These are phyloP conservation scores for Chorisops tibialis DNA, from an alignment of 2,888 invertebrate species.

Conservation along the genomic window DNA sequence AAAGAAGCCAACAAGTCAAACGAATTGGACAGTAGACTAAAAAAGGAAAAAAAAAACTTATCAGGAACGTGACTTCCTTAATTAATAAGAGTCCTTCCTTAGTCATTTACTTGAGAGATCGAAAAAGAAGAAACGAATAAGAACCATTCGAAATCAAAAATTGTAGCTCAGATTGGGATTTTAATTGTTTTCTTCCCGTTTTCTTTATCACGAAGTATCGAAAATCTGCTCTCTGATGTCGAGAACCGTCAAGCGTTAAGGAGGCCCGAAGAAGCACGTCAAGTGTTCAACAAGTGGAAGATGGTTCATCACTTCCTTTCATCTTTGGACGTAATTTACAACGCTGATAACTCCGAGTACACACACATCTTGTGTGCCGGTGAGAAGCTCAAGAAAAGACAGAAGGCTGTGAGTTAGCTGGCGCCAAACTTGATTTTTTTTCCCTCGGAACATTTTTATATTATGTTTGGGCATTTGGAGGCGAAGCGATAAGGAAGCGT, in stretches of 20 bases:
- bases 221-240: no score
- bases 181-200: no score
- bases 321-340: slow-evolving; percentile 20
- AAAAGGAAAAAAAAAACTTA: neutral
- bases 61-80: neutral
- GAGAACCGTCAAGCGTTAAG: slow-evolving; percentile 12
- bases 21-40: neutral
- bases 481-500: slow-evolving; percentile 10
- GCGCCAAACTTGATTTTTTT: slow-evolving; percentile 15
- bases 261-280: slow-evolving; percentile 4
- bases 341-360: slow-evolving; percentile 21
- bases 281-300: slow-evolving; percentile 25
- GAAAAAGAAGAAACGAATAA: no score
- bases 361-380: slow-evolving; percentile 8
- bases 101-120: no score
- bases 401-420: slow-evolving; percentile 8
- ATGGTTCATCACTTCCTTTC: slow-evolving; percentile 20
- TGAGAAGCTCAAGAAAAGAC: neutral
- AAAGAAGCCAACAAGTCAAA: neutral
- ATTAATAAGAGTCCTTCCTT: no score
- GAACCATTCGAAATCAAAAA: no score
- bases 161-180: no score
- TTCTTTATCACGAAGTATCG: no score
- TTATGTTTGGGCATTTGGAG: neutral
- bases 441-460: neutral